These are phyloP conservation scores for Argyrosomus regius DNA, from an alignment of 2,797 vertebrate species.

Conservation along the genomic window DNA sequence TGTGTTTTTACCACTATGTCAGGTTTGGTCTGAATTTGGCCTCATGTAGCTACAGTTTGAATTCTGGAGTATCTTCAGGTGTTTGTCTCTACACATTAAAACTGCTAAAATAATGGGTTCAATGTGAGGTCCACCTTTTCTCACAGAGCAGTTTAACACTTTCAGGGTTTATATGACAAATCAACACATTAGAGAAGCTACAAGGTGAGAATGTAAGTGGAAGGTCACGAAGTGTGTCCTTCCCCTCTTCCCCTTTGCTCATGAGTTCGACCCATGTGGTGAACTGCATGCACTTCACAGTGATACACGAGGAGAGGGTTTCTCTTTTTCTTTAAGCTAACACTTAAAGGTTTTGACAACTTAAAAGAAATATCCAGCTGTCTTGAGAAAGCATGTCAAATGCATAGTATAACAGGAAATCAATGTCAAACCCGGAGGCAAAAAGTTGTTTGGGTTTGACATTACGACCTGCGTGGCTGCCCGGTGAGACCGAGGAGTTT, in stretches of 20 bases:
- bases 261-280: neutral
- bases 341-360: conserved; percentile 1
- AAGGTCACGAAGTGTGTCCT: conserved; percentile 22
- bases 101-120: neutral
- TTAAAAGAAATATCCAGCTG: conserved; percentile 2
- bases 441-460: conserved; percentile 5
- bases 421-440: conserved; percentile 9
- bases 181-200: conserved; percentile 2
- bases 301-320: neutral
- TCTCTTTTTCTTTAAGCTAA: too few relatives aligned
- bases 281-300: neutral
- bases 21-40: too few relatives aligned
- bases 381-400: conserved; percentile 18
- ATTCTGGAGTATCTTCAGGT: neutral
- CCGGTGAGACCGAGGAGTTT: neutral
- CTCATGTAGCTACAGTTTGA: neutral
- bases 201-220: conserved; percentile 22
- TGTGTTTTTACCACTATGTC: too few relatives aligned
- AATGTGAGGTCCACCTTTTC: neutral
- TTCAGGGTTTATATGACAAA: conserved; percentile 3
- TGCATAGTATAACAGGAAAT: conserved; percentile 36
- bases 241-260: neutral
- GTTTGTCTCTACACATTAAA: neutral
- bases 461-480: neutral
- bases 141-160: conserved; percentile 9